These are phyloP conservation scores for Phaonia tiefii DNA, from an alignment of 2,888 invertebrate genomes.

Conservation along the genomic window DNA sequence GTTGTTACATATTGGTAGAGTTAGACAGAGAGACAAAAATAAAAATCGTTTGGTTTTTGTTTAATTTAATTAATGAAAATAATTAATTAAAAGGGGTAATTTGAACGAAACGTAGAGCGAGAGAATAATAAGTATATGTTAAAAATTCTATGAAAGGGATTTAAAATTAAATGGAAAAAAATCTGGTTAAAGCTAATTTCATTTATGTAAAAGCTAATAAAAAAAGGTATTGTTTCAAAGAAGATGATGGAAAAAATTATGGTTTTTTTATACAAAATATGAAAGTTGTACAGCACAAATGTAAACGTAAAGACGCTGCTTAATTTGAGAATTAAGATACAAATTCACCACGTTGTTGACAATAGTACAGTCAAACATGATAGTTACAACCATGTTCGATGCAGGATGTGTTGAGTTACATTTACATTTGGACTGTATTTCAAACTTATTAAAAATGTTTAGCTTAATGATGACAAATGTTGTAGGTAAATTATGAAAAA, in stretches of 20 bases:
- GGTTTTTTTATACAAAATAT: slow-evolving; percentile 14
- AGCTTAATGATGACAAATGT: background rate
- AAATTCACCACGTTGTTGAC: no score
- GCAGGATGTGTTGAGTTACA: no score
- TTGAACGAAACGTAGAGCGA: slow-evolving; percentile 42
- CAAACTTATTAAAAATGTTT: no score
- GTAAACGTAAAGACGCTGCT: no score
- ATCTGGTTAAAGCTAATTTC: slow-evolving; percentile 51
- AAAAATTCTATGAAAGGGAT: slow-evolving; percentile 11
- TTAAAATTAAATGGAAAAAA: slow-evolving; percentile 27
- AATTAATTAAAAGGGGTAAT: slow-evolving; percentile 26
- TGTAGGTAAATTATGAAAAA: slow-evolving; percentile 18
- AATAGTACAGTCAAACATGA: no score
- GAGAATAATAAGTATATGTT: slow-evolving; percentile 26
- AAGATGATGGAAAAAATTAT: slow-evolving; percentile 5
- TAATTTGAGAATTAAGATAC: no score
- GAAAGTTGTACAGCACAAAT: background rate
- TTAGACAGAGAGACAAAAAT: no score
- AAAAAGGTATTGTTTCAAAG: background rate
- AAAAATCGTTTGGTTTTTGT: no score
- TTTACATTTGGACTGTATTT: no score
- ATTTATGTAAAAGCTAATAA: slow-evolving; percentile 50
- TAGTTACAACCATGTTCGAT: no score
- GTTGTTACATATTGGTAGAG: no score
- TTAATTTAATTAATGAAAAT: slow-evolving; percentile 15